phyloP scores from a whole-genome alignment of 2,888 invertebrate species.

The Furcula furcula region DNA sequence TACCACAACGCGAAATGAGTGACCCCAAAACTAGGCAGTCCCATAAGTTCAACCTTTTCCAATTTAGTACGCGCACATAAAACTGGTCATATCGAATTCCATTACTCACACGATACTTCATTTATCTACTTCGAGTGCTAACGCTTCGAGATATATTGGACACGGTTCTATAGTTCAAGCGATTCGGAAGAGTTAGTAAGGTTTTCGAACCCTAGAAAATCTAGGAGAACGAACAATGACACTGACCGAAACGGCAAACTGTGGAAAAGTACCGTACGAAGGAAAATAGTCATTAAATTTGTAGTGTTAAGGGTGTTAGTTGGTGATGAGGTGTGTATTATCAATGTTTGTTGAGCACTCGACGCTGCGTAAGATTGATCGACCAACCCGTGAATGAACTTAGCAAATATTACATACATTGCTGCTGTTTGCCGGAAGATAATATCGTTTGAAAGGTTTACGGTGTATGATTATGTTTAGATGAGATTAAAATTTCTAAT shows the following conservation, averaged over 20 bases:
- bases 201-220: slow-evolving; percentile 25
- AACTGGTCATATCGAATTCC: slow-evolving; percentile 15
- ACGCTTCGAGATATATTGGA: slow-evolving; percentile 26
- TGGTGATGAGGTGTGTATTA: slow-evolving; percentile 10
- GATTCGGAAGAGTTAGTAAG: slow-evolving; percentile 28
- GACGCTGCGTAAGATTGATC: slow-evolving; percentile 48
- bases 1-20: too few relatives aligned
- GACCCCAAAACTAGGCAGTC: background rate
- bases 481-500: too few relatives aligned
- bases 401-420: slow-evolving; percentile 44
- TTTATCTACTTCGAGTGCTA: slow-evolving; percentile 19
- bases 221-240: slow-evolving; percentile 25
- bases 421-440: slow-evolving; percentile 20
- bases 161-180: slow-evolving; percentile 29
- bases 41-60: background rate
- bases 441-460: slow-evolving; percentile 10
- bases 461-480: background rate
- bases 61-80: slow-evolving; percentile 1
- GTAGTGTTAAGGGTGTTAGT: slow-evolving; percentile 17
- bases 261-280: slow-evolving; percentile 3
- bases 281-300: slow-evolving; percentile 20
- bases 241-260: slow-evolving; percentile 19
- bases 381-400: slow-evolving; percentile 48
- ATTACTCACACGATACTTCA: slow-evolving; percentile 25
- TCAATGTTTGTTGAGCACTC: slow-evolving; percentile 39